Percentiles rank a stretch among this genome's conserved stretches.
These are phyloP conservation scores for Crotalus viridis DNA, from an alignment of 2,113 vertebrate species.

Conservation along the genomic window DNA sequence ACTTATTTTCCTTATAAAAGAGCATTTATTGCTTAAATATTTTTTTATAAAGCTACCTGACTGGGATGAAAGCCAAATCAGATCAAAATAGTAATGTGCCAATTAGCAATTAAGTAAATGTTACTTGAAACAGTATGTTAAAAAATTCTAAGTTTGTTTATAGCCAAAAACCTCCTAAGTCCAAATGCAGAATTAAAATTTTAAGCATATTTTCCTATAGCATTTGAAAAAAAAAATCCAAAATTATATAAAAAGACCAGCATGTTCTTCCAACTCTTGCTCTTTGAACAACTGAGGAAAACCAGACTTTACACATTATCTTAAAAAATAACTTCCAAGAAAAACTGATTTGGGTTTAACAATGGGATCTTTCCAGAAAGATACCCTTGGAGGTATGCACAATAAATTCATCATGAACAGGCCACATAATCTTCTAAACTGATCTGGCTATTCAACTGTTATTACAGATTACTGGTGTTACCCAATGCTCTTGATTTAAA, in stretches of 20 bases:
- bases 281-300: constrained; percentile 31
- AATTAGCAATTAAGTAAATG: constrained; percentile 41
- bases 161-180: constrained; percentile 32
- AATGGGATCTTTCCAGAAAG: constrained; percentile 17
- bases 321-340: constrained; percentile 8
- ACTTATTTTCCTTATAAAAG: constrained; percentile 22
- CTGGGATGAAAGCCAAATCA: constrained; percentile 38
- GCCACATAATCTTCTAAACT: neutral
- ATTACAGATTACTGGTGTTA: neutral
- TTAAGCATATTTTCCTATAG: constrained; percentile 25
- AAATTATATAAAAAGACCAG: neutral
- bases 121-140: constrained; percentile 13
- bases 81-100: constrained; percentile 19
- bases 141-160: constrained; percentile 1
- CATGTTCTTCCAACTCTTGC: constrained; percentile 1
- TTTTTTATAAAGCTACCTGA: constrained; percentile 32
- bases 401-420: neutral
- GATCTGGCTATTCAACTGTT: constrained; percentile 3
- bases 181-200: constrained; percentile 17
- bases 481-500: neutral
- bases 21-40: constrained; percentile 33
- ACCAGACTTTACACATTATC: constrained; percentile 26
- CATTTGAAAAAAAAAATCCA: constrained; percentile 8
- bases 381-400: neutral
- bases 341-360: constrained; percentile 7